phyloP scores from a whole-genome alignment of 2,113 vertebrate genomes.

The Brachyhypopomus gauderio region DNA sequence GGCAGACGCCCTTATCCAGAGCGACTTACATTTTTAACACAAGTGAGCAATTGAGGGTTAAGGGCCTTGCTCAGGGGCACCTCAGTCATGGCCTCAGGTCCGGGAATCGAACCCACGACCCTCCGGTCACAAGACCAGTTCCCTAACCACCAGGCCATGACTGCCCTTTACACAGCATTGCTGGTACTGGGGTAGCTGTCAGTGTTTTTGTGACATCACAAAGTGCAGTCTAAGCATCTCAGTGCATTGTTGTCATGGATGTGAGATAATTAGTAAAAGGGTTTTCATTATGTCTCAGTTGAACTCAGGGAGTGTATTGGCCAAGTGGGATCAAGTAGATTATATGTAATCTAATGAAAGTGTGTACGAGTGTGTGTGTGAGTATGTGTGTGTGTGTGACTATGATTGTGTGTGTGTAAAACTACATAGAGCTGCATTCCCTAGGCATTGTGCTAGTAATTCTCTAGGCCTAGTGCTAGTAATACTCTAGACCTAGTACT shows the following conservation, averaged over 20 bases:
- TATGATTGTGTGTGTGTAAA: neutral
- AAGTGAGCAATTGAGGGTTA: no score
- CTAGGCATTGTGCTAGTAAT: no score
- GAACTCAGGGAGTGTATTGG: neutral
- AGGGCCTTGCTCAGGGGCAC: no score
- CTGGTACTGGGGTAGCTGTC: neutral
- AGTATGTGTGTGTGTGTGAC: neutral
- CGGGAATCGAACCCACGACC: no score
- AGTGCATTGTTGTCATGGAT: neutral
- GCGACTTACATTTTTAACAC: no score
- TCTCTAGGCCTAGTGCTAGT: no score
- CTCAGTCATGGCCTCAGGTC: no score
- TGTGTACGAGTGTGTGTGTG: neutral
- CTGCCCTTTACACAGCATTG: no score
- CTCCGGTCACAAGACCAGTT: no score
- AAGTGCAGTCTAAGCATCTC: neutral
- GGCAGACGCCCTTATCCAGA: no score
- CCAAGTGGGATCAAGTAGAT: neutral
- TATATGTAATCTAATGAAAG: neutral
- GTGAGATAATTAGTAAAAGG: neutral
- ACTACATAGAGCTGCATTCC: slow-evolving; percentile 8
- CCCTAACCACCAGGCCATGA: no score
- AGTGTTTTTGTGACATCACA: neutral
- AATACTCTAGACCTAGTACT: no score
- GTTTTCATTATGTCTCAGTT: neutral